phyloP scores from a whole-genome alignment of 2,888 invertebrate genomes.

The Chymomyza fuscimana region DNA sequence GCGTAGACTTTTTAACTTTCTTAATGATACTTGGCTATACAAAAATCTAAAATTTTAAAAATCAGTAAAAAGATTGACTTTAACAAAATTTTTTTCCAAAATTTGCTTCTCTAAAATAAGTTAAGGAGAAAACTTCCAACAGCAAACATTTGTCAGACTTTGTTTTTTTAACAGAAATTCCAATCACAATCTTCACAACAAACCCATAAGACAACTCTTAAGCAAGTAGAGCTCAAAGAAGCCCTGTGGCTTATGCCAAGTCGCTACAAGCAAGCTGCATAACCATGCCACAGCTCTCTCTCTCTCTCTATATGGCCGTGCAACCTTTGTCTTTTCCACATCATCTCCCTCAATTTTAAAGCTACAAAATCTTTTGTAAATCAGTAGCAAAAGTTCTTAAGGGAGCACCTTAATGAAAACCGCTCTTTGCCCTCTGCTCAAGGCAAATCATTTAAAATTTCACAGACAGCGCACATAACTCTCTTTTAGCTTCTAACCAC shows the following conservation, averaged over 20 bases:
- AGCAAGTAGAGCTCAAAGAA: background rate
- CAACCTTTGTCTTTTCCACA: background rate
- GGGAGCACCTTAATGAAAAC: slow-evolving; percentile 53
- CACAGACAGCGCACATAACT: slow-evolving; percentile 42
- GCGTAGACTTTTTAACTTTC: too few relatives aligned
- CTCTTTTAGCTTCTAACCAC: background rate
- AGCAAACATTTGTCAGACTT: too few relatives aligned
- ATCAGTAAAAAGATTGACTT: too few relatives aligned
- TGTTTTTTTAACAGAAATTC: too few relatives aligned
- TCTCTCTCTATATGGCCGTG: background rate
- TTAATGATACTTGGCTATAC: too few relatives aligned
- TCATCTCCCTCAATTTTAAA: slow-evolving; percentile 40
- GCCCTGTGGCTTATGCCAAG: slow-evolving; percentile 1
- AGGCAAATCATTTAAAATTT: slow-evolving; percentile 57
- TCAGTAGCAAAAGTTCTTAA: background rate
- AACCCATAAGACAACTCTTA: background rate
- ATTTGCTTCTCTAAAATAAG: too few relatives aligned
- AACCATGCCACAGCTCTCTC: too few relatives aligned
- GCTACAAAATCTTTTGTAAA: slow-evolving; percentile 32
- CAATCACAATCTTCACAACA: too few relatives aligned
- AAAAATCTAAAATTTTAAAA: too few relatives aligned
- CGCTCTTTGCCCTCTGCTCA: background rate
- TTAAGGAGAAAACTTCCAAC: too few relatives aligned
- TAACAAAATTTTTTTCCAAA: too few relatives aligned
- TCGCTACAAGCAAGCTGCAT: background rate